These are phyloP conservation scores for Thumatha senex DNA, from an alignment of 2,888 invertebrate genomes.

Conservation along the genomic window DNA sequence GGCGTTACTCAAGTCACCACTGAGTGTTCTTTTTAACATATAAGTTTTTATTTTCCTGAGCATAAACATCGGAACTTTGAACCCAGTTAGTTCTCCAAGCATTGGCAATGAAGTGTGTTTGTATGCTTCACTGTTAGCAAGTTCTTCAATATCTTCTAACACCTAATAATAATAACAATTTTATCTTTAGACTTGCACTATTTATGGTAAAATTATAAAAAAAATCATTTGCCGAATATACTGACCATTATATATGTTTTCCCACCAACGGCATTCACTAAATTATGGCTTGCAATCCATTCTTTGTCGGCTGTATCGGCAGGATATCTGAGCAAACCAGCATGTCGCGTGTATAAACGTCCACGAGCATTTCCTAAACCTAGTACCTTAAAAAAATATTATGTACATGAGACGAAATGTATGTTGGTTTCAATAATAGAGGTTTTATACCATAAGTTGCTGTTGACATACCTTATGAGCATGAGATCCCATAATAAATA, in stretches of 20 bases:
- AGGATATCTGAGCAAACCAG: conserved; percentile 89
- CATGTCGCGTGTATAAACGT: conserved; percentile 89
- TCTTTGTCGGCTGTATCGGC: conserved; percentile 92
- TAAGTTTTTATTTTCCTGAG: conserved; percentile 88
- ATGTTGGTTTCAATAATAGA: background rate
- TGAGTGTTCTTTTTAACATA: conserved; percentile 72
- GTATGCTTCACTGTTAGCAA: conserved; percentile 89
- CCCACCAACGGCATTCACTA: conserved; percentile 90
- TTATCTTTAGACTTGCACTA: background rate
- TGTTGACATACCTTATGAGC: conserved; percentile 83
- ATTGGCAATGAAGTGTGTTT: conserved; percentile 85
- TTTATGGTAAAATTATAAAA: too few species aligned
- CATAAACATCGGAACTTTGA: conserved; percentile 90
- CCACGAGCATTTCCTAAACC: conserved; percentile 90
- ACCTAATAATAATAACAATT: conserved; percentile 59
- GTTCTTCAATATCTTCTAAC: conserved; percentile 89
- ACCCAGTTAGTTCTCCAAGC: conserved; percentile 88
- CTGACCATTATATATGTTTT: conserved; percentile 89
- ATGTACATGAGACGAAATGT: background rate
- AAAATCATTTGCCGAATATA: background rate
- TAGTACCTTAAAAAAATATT: conserved; percentile 73
- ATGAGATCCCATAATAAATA: conserved; percentile 92
- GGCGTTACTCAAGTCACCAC: conserved; percentile 58
- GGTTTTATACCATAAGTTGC: too few species aligned
- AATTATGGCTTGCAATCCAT: conserved; percentile 89